phyloP scores from a whole-genome alignment of 2,888 invertebrate genomes.

The Arctia plantaginis region DNA sequence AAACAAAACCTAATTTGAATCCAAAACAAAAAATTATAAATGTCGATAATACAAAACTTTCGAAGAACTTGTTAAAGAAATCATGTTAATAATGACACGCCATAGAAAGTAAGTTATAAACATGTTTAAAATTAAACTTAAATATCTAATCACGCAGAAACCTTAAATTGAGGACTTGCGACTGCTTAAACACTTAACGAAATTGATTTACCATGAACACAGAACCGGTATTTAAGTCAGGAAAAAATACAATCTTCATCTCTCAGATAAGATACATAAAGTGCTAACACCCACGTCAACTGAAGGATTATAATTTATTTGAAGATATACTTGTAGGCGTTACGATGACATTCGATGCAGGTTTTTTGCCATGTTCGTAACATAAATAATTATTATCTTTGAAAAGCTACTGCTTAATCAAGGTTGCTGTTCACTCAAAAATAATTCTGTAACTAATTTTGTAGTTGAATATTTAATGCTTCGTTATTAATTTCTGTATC shows the following conservation, averaged over 20 bases:
- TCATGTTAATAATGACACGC: not conserved
- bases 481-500: not conserved
- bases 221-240: conserved; percentile 10
- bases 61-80: not conserved
- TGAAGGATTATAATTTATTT: conserved; percentile 13
- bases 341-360: not conserved
- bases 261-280: conserved; percentile 3
- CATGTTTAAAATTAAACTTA: not conserved
- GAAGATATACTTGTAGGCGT: conserved; percentile 2
- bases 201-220: conserved; percentile 5
- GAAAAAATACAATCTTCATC: not conserved
- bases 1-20: not conserved
- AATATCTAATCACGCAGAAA: not conserved
- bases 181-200: conserved; percentile 5
- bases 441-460: not conserved
- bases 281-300: conserved; percentile 11
- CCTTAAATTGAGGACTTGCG: too few relatives aligned
- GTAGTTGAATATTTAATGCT: not conserved
- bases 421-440: not conserved
- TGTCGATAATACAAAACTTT: not conserved
- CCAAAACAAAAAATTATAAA: not conserved
- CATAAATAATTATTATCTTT: not conserved
- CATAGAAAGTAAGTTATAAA: not conserved
- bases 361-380: not conserved
- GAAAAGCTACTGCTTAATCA: not conserved